These are phyloP conservation scores for Bungarus multicinctus DNA, from an alignment of 2,113 vertebrate species.

Conservation along the genomic window DNA sequence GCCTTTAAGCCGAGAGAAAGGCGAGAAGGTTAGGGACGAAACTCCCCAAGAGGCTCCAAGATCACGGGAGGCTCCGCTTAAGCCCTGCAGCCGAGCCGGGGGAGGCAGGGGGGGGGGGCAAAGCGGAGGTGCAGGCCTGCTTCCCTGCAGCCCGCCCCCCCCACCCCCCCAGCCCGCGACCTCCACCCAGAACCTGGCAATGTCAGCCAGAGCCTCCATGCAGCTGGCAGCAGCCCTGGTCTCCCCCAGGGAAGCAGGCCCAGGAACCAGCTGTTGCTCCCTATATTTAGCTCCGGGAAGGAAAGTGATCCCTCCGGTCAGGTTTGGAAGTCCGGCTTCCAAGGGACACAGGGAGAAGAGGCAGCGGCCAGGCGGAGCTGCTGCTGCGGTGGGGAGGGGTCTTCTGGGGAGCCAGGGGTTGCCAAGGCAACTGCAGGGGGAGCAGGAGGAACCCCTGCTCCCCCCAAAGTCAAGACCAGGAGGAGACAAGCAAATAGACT, in stretches of 20 bases:
- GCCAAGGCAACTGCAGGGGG: not conserved
- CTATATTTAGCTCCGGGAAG: conserved; percentile 69
- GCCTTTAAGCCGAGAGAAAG: not conserved
- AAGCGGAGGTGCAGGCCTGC: too few relatives aligned
- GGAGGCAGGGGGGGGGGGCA: not conserved
- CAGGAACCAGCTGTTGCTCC: conserved; percentile 62
- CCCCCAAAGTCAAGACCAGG: not conserved
- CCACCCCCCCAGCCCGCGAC: conserved; percentile 17
- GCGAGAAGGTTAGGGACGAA: not conserved
- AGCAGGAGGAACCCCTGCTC: not conserved
- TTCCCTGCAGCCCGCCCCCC: not conserved
- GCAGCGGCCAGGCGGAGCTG: rapidly evolving
- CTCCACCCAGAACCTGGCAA: conserved; percentile 28
- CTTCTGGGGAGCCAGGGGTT: rapidly evolving
- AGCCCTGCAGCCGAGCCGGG: not conserved
- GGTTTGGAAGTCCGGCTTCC: not conserved
- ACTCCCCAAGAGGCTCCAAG: not conserved
- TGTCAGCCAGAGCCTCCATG: not conserved
- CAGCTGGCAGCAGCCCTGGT: not conserved
- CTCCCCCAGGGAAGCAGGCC: conserved; percentile 5
- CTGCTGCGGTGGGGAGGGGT: too few relatives aligned
- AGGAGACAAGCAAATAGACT: not conserved
- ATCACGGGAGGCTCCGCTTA: not conserved
- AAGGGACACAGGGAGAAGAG: not conserved
- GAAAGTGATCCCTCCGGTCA: conserved; percentile 60